These are phyloP conservation scores for Drosophila fungiperda DNA, from an alignment of 2,888 invertebrate genomes.

Conservation along the genomic window DNA sequence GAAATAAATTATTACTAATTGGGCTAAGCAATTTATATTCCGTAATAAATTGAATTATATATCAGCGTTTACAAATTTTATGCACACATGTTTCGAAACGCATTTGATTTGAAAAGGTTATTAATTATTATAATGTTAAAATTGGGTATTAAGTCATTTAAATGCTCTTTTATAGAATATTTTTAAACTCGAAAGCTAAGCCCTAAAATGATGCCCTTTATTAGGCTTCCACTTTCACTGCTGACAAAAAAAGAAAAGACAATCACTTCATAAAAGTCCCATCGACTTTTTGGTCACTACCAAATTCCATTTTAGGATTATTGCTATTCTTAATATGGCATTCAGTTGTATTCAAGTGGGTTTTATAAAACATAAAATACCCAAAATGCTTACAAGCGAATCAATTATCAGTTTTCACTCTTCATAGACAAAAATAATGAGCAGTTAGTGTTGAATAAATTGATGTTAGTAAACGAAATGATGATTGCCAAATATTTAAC, in stretches of 20 bases:
- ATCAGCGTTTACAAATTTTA: background rate
- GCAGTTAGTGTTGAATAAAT: background rate
- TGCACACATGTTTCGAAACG: background rate
- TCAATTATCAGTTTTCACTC: conserved; percentile 35
- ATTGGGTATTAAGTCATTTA: background rate
- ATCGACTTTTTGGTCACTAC: conserved; percentile 15
- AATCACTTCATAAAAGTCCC: conserved; percentile 12
- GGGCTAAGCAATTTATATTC: conserved; percentile 15
- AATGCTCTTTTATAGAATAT: background rate
- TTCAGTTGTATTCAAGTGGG: background rate
- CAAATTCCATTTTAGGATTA: conserved; percentile 32
- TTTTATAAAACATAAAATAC: conserved; percentile 5
- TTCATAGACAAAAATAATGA: background rate
- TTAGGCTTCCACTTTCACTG: conserved; percentile 34
- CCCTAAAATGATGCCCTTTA: conserved; percentile 11
- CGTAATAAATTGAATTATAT: background rate
- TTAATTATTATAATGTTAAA: background rate
- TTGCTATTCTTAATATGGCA: conserved; percentile 28
- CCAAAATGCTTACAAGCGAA: conserved; percentile 1
- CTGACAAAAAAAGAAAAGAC: conserved; percentile 6
- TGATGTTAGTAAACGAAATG: background rate
- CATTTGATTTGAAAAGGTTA: background rate
- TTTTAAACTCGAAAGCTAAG: conserved; percentile 3
- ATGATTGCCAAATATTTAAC: background rate
- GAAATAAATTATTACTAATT: background rate